Evolutionary conservation across 2,113 vertebrate genomes (phyloP).

Genomic region (Scopus umbretta): DNA sequence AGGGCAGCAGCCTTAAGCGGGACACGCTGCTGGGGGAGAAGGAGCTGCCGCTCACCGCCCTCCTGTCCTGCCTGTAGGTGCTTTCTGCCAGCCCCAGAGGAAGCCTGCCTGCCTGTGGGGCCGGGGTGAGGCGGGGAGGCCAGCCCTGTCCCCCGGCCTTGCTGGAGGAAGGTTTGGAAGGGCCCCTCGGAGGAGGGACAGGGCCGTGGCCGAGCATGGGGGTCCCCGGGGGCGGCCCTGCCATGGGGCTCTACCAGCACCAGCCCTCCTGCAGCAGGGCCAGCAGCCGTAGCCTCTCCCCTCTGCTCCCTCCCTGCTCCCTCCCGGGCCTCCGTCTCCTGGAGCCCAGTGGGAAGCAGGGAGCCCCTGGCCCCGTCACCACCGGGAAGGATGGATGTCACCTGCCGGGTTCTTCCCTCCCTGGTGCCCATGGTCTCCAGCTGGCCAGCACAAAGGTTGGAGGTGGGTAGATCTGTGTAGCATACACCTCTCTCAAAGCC

Average conservation of each 20-base stretch:
- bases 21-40: conserved; percentile 91
- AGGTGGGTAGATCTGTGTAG: background rate
- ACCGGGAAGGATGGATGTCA: background rate
- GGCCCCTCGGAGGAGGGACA: background rate
- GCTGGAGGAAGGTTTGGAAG: background rate
- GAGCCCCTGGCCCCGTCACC: background rate
- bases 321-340: background rate
- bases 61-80: conserved; percentile 75
- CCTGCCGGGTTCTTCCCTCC: background rate
- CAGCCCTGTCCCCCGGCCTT: background rate
- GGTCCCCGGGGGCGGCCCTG: background rate
- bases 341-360: background rate
- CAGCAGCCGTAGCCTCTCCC: background rate
- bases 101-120: background rate
- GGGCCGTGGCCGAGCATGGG: background rate
- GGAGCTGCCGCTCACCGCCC: conserved; percentile 82
- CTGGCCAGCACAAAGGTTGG: background rate
- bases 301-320: background rate
- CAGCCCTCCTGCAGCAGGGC: background rate
- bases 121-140: background rate
- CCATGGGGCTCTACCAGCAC: background rate
- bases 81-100: background rate
- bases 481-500: background rate
- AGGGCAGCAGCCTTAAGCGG: conserved; percentile 93
- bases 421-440: background rate